phyloP scores from a whole-genome alignment of 2,797 vertebrate species.

The Nasua narica region DNA sequence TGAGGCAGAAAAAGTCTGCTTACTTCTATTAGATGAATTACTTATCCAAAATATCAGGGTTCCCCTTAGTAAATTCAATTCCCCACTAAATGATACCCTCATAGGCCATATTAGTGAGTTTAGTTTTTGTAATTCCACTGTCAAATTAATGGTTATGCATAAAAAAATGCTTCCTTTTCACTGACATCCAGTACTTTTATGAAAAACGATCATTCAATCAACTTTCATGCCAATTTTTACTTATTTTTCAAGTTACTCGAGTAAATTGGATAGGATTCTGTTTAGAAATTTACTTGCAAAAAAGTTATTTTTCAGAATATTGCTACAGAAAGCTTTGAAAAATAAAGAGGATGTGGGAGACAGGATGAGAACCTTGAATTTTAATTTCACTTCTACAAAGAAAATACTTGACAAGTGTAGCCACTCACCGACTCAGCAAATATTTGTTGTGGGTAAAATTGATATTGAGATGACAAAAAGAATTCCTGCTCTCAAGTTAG shows the following conservation, averaged over 20 bases:
- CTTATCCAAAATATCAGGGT: background rate
- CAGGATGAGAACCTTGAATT: conserved; percentile 14
- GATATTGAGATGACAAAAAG: background rate
- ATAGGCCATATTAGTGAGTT: background rate
- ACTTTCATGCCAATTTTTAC: background rate
- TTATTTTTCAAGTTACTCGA: conserved; percentile 42
- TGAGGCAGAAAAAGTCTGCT: background rate
- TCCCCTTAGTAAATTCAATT: background rate
- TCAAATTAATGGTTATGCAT: background rate
- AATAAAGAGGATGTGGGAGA: conserved; percentile 28
- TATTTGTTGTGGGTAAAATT: conserved; percentile 11
- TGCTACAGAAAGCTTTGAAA: conserved; percentile 38
- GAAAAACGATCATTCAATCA: conserved; percentile 11
- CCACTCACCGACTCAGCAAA: conserved; percentile 14
- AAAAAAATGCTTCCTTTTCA: background rate
- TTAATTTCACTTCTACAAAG: conserved; percentile 39
- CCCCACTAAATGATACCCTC: background rate
- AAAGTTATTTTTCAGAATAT: conserved; percentile 31
- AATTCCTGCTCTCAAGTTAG: background rate
- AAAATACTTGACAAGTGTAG: conserved; percentile 26
- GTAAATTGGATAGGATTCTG: background rate
- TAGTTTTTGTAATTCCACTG: background rate
- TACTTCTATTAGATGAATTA: conserved; percentile 13
- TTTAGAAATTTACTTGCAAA: conserved; percentile 43
- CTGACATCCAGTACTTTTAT: conserved; percentile 8